phyloP scores from a whole-genome alignment of 2,888 invertebrate genomes.

The Trimorus sp. region DNA sequence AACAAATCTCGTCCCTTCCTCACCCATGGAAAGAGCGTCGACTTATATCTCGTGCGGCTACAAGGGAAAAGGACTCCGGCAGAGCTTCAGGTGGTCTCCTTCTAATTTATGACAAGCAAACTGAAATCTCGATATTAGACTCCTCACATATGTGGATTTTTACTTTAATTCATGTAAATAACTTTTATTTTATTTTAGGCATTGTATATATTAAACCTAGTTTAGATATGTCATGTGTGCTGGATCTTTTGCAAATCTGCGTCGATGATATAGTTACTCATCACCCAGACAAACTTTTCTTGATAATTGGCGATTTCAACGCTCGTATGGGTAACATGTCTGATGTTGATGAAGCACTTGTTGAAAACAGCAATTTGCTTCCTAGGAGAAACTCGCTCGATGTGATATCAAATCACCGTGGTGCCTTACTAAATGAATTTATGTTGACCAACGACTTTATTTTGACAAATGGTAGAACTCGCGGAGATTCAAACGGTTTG shows the following conservation, averaged over 20 bases:
- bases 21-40: neutral
- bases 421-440: constrained; percentile 4
- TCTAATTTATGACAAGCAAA: neutral
- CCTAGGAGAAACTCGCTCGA: neutral
- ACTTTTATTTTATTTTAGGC: constrained; percentile 6
- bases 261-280: constrained; percentile 6
- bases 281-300: constrained; percentile 10
- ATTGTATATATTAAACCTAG: constrained; percentile 27
- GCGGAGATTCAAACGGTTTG: neutral
- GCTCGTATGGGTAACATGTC: neutral
- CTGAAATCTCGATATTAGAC: constrained; percentile 5
- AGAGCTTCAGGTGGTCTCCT: constrained; percentile 24
- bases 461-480: constrained; percentile 8
- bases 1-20: neutral
- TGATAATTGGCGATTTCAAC: constrained; percentile 18
- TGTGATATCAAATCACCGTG: neutral
- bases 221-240: neutral
- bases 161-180: neutral
- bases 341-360: neutral
- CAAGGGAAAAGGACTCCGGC: constrained; percentile 15
- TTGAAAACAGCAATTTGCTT: constrained; percentile 7
- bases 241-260: constrained; percentile 6
- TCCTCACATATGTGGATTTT: constrained; percentile 16
- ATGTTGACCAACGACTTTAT: constrained; percentile 12
- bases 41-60: neutral